Evolutionary conservation across 2,797 vertebrate genomes (phyloP).

Genomic region (Rousettus madagascariensis): DNA sequence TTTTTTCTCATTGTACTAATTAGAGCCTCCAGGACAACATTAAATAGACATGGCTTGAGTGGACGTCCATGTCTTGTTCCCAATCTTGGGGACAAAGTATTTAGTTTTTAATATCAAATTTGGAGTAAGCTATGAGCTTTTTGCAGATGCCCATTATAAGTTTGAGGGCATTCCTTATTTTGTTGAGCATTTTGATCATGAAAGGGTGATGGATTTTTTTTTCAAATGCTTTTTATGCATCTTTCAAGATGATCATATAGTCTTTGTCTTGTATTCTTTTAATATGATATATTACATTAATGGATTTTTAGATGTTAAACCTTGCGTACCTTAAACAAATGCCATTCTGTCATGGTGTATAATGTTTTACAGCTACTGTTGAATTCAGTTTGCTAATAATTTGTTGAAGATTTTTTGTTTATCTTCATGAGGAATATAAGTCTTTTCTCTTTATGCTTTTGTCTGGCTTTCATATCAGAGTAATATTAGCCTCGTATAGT

Average conservation of each 20-base stretch:
- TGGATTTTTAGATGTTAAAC: not conserved
- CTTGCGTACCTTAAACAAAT: not conserved
- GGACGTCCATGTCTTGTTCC: not conserved
- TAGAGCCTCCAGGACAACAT: not conserved
- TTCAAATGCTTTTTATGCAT: not conserved
- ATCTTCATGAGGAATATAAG: not conserved
- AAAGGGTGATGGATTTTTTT: not conserved
- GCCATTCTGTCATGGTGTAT: not conserved
- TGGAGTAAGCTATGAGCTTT: not conserved
- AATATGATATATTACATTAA: not conserved
- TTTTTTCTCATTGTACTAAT: not conserved
- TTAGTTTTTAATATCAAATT: not conserved
- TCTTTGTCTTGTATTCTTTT: not conserved
- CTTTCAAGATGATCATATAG: not conserved
- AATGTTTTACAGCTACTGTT: not conserved
- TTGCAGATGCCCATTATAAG: not conserved
- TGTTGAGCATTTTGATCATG: not conserved
- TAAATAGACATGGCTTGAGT: not conserved
- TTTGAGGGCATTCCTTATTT: not conserved
- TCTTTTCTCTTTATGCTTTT: not conserved
- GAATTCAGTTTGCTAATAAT: not conserved
- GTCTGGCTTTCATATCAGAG: not conserved
- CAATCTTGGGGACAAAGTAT: not conserved
- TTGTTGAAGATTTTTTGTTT: not conserved
- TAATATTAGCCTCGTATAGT: not conserved